phyloP scores from a whole-genome alignment of 2,113 vertebrate species.

The Emberiza fucata region DNA sequence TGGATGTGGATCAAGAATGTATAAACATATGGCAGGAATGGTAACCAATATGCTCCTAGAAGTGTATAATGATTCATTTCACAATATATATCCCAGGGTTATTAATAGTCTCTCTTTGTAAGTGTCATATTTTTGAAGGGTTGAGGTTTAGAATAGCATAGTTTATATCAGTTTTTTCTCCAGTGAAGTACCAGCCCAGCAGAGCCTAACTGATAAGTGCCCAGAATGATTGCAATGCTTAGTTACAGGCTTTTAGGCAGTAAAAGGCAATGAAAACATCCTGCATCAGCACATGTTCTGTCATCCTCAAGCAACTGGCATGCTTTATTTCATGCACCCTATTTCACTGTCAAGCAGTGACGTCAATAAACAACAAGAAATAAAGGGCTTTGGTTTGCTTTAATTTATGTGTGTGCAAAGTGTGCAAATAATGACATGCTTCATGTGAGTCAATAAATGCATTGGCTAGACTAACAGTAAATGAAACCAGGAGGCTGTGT shows the following conservation, averaged over 20 bases:
- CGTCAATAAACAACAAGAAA: background rate
- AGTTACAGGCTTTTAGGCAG: background rate
- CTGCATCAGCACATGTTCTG: background rate
- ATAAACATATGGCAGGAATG: background rate
- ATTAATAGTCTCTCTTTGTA: background rate
- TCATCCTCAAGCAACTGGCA: background rate
- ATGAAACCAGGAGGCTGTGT: background rate
- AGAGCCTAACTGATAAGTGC: background rate
- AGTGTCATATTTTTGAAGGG: background rate
- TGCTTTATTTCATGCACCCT: background rate
- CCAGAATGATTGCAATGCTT: background rate
- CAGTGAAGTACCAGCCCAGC: background rate
- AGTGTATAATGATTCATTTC: background rate
- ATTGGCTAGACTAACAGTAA: background rate
- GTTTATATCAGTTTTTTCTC: background rate
- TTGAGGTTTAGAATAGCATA: background rate
- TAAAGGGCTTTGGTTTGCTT: background rate
- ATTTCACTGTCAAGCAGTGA: background rate
- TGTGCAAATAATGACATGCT: background rate
- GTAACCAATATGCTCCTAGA: background rate
- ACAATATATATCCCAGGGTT: background rate
- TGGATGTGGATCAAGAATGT: slow-evolving; percentile 6
- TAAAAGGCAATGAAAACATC: background rate
- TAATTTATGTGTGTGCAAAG: background rate
- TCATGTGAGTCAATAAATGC: background rate